Evolutionary conservation across 92 coral and sea anemone genomes (phyloP), one percentile per base, ranked within the genome.

Genomic region (Heteractis magnifica): DNA sequence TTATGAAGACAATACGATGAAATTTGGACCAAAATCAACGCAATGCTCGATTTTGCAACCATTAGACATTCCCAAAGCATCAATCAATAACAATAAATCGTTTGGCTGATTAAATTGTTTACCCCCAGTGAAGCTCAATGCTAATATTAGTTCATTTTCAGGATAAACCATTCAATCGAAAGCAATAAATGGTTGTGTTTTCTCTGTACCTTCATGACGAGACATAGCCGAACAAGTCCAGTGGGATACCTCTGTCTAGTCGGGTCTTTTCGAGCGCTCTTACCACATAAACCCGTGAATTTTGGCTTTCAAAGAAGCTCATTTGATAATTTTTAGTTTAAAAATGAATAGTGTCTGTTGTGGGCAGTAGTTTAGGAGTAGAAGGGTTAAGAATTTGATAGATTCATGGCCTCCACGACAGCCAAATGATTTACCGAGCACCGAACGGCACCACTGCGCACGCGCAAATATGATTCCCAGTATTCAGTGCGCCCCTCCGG

Each of bases 201-300:
- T 34, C 34, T 26, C 77, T 79, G 71, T 95, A 95, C 98, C 98
- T 93, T 95, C 98, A 89, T 95, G 98, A 83, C 98, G 97, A 85
- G 98, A 95, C 98, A 95, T 95, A 70, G 91, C 91, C 81, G 74
- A 73, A 41, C 14, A 65, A 51, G 56, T 71, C 68, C 76, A 76
- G 16, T 62, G 72, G 18, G 79, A 60, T 65, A 60, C 74, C 83
- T 64, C 76, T 48, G 65, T 51, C 75, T 64, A 58, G 75, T 64
- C 49, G 73, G 53, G 52, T 80, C 64, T 64, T 80, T 85, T 55
- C 26, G 16, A 65, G 83, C 77, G 49, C 53, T 78, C 60, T 77
- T 71, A 71, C 77, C 77, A 52, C 71, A 62, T 65, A 23, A 85
- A 70, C 51, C 52, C 88, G 70, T 65, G 10, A 8, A 13, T 77